Evolutionary conservation across 1,140 invertebrate genomes (phyloP).

Genomic region (Chironomus tepperi): DNA sequence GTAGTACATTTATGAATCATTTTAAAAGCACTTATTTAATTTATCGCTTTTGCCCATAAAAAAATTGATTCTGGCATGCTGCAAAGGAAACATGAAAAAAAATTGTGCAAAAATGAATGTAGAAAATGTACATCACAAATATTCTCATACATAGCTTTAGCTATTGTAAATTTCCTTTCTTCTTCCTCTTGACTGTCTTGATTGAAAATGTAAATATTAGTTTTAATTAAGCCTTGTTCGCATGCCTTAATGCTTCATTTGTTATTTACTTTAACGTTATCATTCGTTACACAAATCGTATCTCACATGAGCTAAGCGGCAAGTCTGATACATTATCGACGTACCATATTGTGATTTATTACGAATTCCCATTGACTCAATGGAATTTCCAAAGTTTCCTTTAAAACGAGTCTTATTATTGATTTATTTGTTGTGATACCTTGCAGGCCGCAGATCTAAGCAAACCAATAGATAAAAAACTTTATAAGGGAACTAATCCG

Average conservation of each 20-base stretch:
- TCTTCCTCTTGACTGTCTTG: neutral
- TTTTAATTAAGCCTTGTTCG: neutral
- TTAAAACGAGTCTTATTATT: neutral
- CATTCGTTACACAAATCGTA: too few relatives aligned
- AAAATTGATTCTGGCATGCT: too few relatives aligned
- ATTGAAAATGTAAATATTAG: constrained; percentile 10
- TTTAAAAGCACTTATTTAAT: neutral
- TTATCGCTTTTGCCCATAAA: neutral
- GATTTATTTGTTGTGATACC: constrained; percentile 31
- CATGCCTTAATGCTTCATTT: neutral
- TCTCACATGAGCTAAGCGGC: too few relatives aligned
- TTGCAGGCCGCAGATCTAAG: constrained; percentile 82
- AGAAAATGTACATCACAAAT: neutral
- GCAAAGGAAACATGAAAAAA: neutral
- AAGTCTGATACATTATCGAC: too few relatives aligned
- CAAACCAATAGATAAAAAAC: constrained; percentile 93
- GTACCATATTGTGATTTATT: too few relatives aligned
- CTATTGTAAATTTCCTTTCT: neutral
- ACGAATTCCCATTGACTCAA: too few relatives aligned
- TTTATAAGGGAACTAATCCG: constrained; percentile 97
- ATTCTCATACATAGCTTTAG: neutral
- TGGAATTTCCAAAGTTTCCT: too few relatives aligned
- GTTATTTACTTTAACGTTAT: neutral
- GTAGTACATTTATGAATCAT: too few relatives aligned
- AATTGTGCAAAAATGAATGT: neutral